Base-by-base conservation (phyloP, 2,797 vertebrate species). In the Eulemur coronatus region DNA sequence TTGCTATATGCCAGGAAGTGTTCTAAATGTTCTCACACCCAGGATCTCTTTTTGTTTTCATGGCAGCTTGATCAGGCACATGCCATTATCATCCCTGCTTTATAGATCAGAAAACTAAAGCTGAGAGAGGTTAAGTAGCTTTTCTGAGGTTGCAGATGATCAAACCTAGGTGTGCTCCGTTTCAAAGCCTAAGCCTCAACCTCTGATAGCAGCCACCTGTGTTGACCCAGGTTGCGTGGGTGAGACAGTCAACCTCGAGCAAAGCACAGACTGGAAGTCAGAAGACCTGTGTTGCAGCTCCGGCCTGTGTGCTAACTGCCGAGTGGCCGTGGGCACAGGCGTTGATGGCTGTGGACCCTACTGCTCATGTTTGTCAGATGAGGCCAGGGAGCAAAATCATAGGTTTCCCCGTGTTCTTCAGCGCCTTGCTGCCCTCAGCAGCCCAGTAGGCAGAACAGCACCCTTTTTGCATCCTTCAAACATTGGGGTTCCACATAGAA, bases 211-310 rank as follows among this genome's bases (percentile, higher is more conserved):
- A 61, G 2, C 43, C 28, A 10, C 46, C 67, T 59, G 7, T 6
- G 28, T 57, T 57, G n/a, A 52, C 48, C 33, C 7, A 0, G 1
- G 1, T 30, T 46, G 6, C 24, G 7, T 0, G 35, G 43, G 33
- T 11, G 3, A 73, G 84, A 65, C 35, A 11, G 33, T 41, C 57
- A 22, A 14, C 24, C 33, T 3, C 22, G 30, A 20, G 55, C 33
- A 50, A 63, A 65, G n/a, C 50, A 1, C 8, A 41, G 38, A 20
- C 38, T 1, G 26, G 50, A 35, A 84, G 67, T 55, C 69, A 10
- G 52, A 85, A 70, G 41, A 12, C 46, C 43, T 41, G 0, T 18
- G 20, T 41, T 59, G 38, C 4, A 12, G n/a, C 48, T 30, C 41
- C 41, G n/a, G n/a, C 79, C 41, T 7, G 5, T 12, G 35, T 4